A percentile compares a stretch with the other conserved stretches of the same genome.
Evolutionary conservation across 2,888 invertebrate genomes (phyloP).

Genomic region (Tipula confusa): DNA sequence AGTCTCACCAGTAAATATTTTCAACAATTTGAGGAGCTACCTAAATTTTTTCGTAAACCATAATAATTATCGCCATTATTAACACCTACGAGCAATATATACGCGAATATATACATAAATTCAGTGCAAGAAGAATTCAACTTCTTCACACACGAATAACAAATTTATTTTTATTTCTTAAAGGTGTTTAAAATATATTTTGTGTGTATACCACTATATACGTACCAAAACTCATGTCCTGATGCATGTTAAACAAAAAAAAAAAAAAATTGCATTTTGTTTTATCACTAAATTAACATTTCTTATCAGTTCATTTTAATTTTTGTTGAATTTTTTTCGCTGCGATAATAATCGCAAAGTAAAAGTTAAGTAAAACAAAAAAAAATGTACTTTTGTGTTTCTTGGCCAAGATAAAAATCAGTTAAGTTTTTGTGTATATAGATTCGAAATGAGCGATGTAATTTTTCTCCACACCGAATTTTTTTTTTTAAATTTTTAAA

Average conservation of each 20-base stretch:
- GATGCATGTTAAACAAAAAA: neutral
- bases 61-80: slow-evolving; percentile 16
- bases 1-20: neutral
- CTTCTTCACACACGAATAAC: neutral
- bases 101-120: neutral
- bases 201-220: neutral
- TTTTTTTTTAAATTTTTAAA: too few species aligned
- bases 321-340: neutral
- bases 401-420: neutral
- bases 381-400: neutral
- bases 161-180: slow-evolving; percentile 1
- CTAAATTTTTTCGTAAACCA: neutral
- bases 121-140: neutral
- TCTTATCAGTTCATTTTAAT: neutral
- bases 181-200: neutral
- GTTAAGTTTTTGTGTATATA: neutral
- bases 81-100: slow-evolving; percentile 15
- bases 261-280: neutral
- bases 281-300: neutral
- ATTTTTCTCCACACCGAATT: neutral
- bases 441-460: neutral
- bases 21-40: neutral
- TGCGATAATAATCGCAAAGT: neutral
- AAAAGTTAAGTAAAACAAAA: neutral
- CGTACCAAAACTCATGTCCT: neutral